A percentile compares a stretch with the other conserved stretches of the same genome.
These are phyloP conservation scores for Parus major DNA, from an alignment of 2,113 vertebrate genomes.

Conservation along the genomic window DNA sequence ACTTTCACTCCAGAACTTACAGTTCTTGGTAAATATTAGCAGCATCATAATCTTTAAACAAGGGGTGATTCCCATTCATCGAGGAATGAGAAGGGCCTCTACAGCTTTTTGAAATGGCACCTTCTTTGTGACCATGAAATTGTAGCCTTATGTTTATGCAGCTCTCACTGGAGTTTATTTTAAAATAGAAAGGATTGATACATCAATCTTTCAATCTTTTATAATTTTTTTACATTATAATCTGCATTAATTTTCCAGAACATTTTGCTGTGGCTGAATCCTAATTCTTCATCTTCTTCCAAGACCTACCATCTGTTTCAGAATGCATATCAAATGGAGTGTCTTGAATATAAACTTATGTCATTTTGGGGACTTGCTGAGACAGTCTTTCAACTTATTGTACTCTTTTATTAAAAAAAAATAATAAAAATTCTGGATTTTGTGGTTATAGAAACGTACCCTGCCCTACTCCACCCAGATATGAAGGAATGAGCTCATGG, in stretches of 20 bases:
- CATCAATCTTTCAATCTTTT: not conserved
- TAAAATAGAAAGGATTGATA: not conserved
- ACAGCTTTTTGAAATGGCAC: not conserved
- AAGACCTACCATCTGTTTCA: slow-evolving; percentile 18
- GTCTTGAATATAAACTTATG: not conserved
- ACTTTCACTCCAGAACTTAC: not conserved
- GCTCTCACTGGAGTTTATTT: not conserved
- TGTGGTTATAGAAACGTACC: not conserved
- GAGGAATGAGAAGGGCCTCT: not conserved
- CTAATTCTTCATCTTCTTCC: not conserved
- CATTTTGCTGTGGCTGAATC: not conserved
- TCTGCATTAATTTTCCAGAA: not conserved
- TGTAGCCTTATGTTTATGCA: not conserved
- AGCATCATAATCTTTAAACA: not conserved
- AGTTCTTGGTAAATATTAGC: not conserved
- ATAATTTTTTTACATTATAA: not conserved
- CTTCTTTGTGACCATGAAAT: not conserved
- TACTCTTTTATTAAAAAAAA: not conserved
- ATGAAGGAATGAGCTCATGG: not conserved
- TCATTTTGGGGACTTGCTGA: not conserved
- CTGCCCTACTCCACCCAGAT: not conserved
- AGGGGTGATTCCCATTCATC: not conserved
- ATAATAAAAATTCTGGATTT: no score
- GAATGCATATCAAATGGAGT: slow-evolving; percentile 1
- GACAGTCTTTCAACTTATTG: not conserved